Evolutionary conservation across 2,797 vertebrate genomes (phyloP).

Genomic region (Anguilla obscura): DNA sequence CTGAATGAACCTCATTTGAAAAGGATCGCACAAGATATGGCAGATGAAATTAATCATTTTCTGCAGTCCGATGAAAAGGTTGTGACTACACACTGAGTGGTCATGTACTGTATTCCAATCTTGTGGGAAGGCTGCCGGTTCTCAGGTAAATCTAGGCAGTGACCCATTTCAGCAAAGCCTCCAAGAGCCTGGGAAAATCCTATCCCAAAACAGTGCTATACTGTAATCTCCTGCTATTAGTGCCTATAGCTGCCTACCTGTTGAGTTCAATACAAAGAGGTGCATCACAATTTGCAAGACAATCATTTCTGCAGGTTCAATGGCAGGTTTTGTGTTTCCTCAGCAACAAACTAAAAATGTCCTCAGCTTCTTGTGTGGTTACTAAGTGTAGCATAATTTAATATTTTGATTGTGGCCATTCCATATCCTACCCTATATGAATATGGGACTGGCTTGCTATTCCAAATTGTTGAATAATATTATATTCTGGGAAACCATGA

Average conservation of each 20-base stretch:
- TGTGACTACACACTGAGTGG: neutral
- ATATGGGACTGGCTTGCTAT: neutral
- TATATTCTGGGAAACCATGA: neutral
- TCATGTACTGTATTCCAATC: neutral
- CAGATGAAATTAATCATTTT: neutral
- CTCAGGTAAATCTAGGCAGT: neutral
- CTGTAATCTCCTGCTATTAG: conserved; percentile 1
- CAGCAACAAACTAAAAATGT: neutral
- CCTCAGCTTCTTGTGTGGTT: neutral
- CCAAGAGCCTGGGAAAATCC: conserved; percentile 8
- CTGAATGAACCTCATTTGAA: neutral
- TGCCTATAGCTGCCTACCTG: neutral
- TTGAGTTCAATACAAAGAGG: neutral
- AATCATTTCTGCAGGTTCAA: neutral
- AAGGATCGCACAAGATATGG: neutral
- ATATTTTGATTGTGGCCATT: neutral
- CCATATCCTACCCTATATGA: neutral
- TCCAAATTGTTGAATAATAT: neutral
- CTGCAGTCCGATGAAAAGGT: neutral
- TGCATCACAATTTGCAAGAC: neutral
- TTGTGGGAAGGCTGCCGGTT: neutral
- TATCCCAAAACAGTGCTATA: neutral
- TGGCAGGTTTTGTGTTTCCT: neutral
- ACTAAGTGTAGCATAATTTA: neutral
- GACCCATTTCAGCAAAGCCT: neutral